Evolutionary conservation across 2,797 vertebrate species (phyloP), one percentile per base, ranked within the genome.

Genomic region (Calcarius lapponicus): DNA sequence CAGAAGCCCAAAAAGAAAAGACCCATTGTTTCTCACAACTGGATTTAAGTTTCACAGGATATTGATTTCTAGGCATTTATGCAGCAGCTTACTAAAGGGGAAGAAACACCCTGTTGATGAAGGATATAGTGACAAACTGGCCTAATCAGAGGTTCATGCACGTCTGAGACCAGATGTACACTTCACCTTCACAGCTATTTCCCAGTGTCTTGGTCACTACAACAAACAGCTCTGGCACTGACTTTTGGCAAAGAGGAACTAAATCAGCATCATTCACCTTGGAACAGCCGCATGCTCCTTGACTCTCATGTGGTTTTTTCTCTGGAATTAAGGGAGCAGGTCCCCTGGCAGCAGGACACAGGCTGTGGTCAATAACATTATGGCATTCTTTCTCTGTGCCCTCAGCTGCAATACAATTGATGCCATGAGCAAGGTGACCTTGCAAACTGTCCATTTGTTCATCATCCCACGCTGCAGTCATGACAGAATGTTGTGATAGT

Each of bases 211-310:
- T 96, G 95, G 96, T 97, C 94, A 96, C 93, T 92, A 24, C 65
- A 89, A 88, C 84, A 86, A 96, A 95, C 84, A 86, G 72, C 89
- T 88, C 92, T 94, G 91, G 87, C 95, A 86, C 72, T 61, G 84
- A 67, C 65, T 96, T 92, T 96, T 97, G 96, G 96, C 95, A 97
- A 96, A 91, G 86, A 95, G 65, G 38, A 92, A 31, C 92, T 90
- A 91, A 95, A 96, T 83, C 95, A 97, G 95, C 95, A 94, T 97
- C 95, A 80, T 89, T 95, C 92, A 96, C 94, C 93, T 96, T 97
- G 96, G 84, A 97, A 92, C 50, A 95, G 75, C 47, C 13, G 0
- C 66, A 97, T 81, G 43, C 87, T 95, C 95, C 95, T 97, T 96
- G 96, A 96, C 80, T 80, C 36, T 81, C 45, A 5, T 20, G 18